Evolutionary conservation across 2,797 vertebrate species (phyloP), one percentile per base, ranked within the genome.

Genomic region (Dermochelys coriacea): DNA sequence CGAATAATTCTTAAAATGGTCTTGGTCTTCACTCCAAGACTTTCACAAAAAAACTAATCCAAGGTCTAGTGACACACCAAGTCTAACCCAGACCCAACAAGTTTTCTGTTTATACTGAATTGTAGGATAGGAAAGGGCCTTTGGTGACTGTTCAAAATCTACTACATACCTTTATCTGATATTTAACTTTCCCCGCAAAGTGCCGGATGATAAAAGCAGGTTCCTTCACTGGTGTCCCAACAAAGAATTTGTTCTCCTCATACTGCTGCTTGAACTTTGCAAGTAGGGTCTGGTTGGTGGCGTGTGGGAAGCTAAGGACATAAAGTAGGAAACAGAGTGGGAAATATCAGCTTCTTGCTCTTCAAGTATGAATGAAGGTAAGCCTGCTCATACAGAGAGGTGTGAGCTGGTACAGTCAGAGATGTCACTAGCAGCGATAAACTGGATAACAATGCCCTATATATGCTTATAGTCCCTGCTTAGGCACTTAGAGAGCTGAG

Each of bases 221-320:
- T 93, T 99, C 99, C 99, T 99, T 98, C 93, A 99, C 99, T 0
- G 99, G 98, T 5, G 99, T 99, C 93, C 98, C 98, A 1, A 99
- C 98, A 98, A 99, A 99, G 96, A 99, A 99, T 86, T 98, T 99
- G 96, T 99, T 99, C 49, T 99, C 99, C 79, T 99, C 99, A 3
- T 99, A 99, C 96, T 99, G 99, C 98, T 99, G 99, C 93, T 99
- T 99, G 97, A 99, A 99, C 97, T 99, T 99, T 86, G 99, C 99
- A 88, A 99, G 98, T 59, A 99, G 98, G 3, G 99, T 99, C 95
- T 99, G 98, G 96, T 99, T 99, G 14, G 99, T 99, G 96, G 99
- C 99, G 2, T 98, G 99, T 23, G 99, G 99, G 89, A 99, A 99
- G 97, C 99, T 99, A 97, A 88, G 47, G 96, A 79, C 74, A 84